These are phyloP conservation scores for Cotesia vestalis DNA, from an alignment of 1,140 invertebrate species.

Conservation along the genomic window DNA sequence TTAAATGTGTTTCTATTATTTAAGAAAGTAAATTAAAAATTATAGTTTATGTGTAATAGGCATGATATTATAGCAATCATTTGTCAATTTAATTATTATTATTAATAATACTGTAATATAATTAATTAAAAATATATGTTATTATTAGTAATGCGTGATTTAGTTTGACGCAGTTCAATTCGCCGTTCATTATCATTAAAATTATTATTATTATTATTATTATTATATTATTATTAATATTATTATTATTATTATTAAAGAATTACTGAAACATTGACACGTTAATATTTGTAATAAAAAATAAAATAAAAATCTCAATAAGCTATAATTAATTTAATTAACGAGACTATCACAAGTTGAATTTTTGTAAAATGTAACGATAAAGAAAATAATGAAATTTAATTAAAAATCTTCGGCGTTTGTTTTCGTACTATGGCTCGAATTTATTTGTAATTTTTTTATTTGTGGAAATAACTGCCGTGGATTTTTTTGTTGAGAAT, in stretches of 20 bases:
- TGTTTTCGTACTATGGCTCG: slow-evolving; percentile 30
- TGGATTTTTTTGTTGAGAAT: slow-evolving; percentile 30
- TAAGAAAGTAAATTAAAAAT: slow-evolving; percentile 36
- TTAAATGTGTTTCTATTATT: slow-evolving; percentile 41
- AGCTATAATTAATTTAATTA: slow-evolving; percentile 32
- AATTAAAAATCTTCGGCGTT: slow-evolving; percentile 12
- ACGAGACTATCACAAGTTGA: too few relatives aligned
- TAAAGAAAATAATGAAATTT: slow-evolving; percentile 8
- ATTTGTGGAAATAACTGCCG: slow-evolving; percentile 19
- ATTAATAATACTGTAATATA: slow-evolving; percentile 16
- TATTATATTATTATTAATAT: too few relatives aligned
- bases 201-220: not conserved
- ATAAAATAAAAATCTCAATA: slow-evolving; percentile 44
- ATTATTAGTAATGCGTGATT: slow-evolving; percentile 21
- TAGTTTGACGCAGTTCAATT: slow-evolving; percentile 40
- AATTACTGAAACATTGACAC: slow-evolving; percentile 8
- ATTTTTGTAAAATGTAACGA: too few relatives aligned
- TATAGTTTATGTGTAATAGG: slow-evolving; percentile 38
- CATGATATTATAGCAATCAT: slow-evolving; percentile 48
- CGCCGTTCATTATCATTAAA: slow-evolving; percentile 13
- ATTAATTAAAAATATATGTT: slow-evolving; percentile 43
- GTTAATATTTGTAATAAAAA: slow-evolving; percentile 37
- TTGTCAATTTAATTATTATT: slow-evolving; percentile 52
- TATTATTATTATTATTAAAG: too few relatives aligned
- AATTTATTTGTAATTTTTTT: slow-evolving; percentile 27